phyloP scores from a whole-genome alignment of 2,888 invertebrate species.

The Physocephala rufipes region DNA sequence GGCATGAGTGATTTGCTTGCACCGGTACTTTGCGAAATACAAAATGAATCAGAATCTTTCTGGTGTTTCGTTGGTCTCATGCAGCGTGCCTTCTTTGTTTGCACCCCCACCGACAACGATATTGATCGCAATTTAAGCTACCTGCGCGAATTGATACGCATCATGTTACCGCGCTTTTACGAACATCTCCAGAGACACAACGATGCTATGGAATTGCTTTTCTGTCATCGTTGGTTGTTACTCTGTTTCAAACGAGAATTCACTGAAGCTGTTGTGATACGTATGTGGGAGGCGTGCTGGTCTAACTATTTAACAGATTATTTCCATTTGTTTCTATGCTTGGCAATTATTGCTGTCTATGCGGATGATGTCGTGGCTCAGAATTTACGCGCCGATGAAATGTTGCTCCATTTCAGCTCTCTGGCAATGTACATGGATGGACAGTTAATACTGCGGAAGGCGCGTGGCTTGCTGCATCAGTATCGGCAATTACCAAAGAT shows the following conservation, averaged over 20 bases:
- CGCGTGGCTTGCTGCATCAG: slow-evolving; percentile 88
- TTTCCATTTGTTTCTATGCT: slow-evolving; percentile 93
- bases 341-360: slow-evolving; percentile 92
- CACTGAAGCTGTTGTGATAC: slow-evolving; percentile 84
- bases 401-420: slow-evolving; percentile 93
- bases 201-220: slow-evolving; percentile 89
- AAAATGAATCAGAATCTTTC: slow-evolving; percentile 95
- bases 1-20: slow-evolving; percentile 97
- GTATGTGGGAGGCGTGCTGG: slow-evolving; percentile 98
- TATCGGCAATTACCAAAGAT: slow-evolving; percentile 87
- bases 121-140: slow-evolving; percentile 93
- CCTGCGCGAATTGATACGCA: slow-evolving; percentile 83
- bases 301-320: slow-evolving; percentile 95
- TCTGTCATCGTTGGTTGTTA: slow-evolving; percentile 95
- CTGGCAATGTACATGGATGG: slow-evolving; percentile 98
- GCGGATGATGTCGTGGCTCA: slow-evolving; percentile 93
- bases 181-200: slow-evolving; percentile 83
- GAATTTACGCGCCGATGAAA: slow-evolving; percentile 91
- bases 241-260: slow-evolving; percentile 94
- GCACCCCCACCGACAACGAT: slow-evolving; percentile 92
- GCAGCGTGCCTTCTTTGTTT: slow-evolving; percentile 94
- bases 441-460: slow-evolving; percentile 87
- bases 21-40: slow-evolving; percentile 91
- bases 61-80: slow-evolving; percentile 98
- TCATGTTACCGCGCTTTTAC: slow-evolving; percentile 92